These are phyloP conservation scores for Colletes gigas DNA, from an alignment of 1,140 invertebrate species.

Conservation along the genomic window DNA sequence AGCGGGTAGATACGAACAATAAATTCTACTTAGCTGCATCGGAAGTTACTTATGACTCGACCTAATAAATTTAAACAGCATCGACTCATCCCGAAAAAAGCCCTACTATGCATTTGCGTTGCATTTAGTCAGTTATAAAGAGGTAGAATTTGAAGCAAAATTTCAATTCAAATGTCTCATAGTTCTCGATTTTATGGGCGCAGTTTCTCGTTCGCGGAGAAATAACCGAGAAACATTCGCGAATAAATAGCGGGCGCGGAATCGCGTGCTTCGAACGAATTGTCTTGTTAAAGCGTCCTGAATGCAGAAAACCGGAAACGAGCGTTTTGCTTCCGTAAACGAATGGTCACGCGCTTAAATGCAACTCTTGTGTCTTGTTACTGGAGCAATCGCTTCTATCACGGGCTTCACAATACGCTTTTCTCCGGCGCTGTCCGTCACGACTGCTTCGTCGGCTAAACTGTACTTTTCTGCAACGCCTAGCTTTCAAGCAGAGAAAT, in stretches of 20 bases:
- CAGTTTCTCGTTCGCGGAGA: background rate
- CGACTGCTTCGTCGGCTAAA: conserved; percentile 7
- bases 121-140: no score
- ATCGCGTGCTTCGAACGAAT: conserved; percentile 14
- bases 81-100: no score
- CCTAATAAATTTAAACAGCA: no score
- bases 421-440: conserved; percentile 40
- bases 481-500: conserved; percentile 12
- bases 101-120: no score
- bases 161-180: no score
- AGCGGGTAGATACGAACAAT: no score
- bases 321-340: conserved; percentile 37
- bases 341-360: conserved; percentile 23
- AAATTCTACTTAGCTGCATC: no score
- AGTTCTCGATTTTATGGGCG: background rate
- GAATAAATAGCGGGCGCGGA: background rate
- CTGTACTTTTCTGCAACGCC: conserved; percentile 1
- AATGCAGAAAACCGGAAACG: background rate
- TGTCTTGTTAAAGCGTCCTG: background rate
- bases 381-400: conserved; percentile 30
- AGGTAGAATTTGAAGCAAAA: no score
- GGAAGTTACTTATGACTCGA: no score
- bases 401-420: conserved; percentile 35
- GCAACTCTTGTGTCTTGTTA: conserved; percentile 32
- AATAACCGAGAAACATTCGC: background rate